These are phyloP conservation scores for Melanotaenia pygmaea DNA, from an alignment of 2,797 vertebrate species.

Conservation along the genomic window DNA sequence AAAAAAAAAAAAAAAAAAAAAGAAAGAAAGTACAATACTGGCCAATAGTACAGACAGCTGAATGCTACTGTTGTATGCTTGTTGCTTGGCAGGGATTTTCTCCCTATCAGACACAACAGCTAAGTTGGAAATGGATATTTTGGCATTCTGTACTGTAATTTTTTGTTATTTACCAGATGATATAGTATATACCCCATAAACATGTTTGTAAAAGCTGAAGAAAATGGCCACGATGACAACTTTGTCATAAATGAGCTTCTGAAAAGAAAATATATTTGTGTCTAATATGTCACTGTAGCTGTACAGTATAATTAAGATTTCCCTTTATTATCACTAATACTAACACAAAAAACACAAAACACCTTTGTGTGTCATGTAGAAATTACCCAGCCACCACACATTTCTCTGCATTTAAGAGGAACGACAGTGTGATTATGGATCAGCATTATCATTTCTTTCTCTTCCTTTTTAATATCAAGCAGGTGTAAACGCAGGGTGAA, in stretches of 20 bases:
- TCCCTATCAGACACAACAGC: conserved; percentile 1
- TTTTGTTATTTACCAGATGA: not conserved
- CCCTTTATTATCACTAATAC: not conserved
- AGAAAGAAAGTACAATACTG: not conserved
- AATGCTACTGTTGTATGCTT: not conserved
- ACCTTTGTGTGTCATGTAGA: conserved; percentile 10
- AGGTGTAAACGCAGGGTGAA: conserved; percentile 5
- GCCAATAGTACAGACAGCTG: not conserved
- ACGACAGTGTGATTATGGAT: not conserved
- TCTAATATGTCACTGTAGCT: conserved; percentile 12
- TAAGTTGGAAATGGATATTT: not conserved
- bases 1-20: not conserved
- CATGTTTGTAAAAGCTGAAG: not conserved
- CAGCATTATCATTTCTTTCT: not conserved
- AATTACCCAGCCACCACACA: not conserved
- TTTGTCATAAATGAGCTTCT: not conserved
- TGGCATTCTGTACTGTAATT: conserved; percentile 3
- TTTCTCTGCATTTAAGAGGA: not conserved
- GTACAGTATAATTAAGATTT: not conserved
- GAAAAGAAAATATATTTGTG: not conserved
- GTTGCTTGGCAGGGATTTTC: not conserved
- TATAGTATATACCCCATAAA: not conserved
- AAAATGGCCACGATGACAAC: not conserved
- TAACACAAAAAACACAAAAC: not conserved
- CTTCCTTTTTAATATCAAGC: not conserved